Percentiles rank a stretch among this genome's conserved stretches.
These are phyloP conservation scores for Drosophila orena DNA, from an alignment of 1,140 invertebrate genomes.

Conservation along the genomic window DNA sequence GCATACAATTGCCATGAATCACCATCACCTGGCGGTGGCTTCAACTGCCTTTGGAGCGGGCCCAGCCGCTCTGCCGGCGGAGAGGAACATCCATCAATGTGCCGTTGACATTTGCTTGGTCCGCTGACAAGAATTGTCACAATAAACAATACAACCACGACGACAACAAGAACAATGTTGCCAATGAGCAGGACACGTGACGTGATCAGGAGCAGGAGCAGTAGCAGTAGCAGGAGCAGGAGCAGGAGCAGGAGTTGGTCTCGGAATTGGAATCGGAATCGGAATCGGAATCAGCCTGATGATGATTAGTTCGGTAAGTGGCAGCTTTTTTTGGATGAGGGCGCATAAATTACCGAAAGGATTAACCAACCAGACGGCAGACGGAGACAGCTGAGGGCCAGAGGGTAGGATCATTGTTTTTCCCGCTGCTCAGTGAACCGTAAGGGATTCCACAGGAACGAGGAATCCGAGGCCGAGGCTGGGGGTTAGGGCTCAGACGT, in stretches of 20 bases:
- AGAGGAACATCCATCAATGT: slow-evolving; percentile 80
- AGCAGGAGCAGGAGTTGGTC: neutral
- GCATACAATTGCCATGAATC: slow-evolving; percentile 81
- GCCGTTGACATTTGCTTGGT: slow-evolving; percentile 80
- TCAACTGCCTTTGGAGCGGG: slow-evolving; percentile 15
- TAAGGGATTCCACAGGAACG: slow-evolving; percentile 59
- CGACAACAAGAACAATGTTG: slow-evolving; percentile 50
- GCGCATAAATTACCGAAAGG: slow-evolving; percentile 80
- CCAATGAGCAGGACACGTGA: slow-evolving; percentile 73
- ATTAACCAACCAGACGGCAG: slow-evolving; percentile 70
- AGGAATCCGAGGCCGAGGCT: neutral
- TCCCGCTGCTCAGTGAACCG: slow-evolving; percentile 67
- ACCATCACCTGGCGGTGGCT: slow-evolving; percentile 74
- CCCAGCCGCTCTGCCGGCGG: slow-evolving; percentile 24
- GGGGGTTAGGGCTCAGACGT: neutral
- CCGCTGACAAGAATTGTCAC: slow-evolving; percentile 82
- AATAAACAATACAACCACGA: slow-evolving; percentile 81
- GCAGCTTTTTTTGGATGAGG: slow-evolving; percentile 56
- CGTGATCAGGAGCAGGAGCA: slow-evolving; percentile 35
- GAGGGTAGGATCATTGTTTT: slow-evolving; percentile 53
- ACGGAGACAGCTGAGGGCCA: slow-evolving; percentile 58
- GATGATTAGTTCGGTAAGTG: slow-evolving; percentile 82
- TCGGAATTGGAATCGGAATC: neutral
- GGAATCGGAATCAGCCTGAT: slow-evolving; percentile 57
- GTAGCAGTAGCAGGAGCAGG: slow-evolving; percentile 8